phyloP scores from a whole-genome alignment of 2,888 invertebrate species.

The Cosmorhoe ocellata region DNA sequence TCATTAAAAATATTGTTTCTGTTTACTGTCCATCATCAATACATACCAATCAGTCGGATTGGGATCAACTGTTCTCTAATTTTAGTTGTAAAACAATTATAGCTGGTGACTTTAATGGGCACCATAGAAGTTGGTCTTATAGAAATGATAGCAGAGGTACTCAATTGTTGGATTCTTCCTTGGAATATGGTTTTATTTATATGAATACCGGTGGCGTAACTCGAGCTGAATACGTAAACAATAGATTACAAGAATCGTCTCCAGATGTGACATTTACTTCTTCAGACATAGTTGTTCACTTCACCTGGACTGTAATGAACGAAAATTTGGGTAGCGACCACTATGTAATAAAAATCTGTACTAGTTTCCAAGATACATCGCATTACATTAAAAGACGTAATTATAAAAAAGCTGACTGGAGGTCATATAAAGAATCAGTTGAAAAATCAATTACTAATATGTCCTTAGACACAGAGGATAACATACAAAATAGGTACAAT shows the following conservation, averaged over 20 bases:
- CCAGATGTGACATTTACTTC: background rate
- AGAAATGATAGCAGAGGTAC: slow-evolving; percentile 15
- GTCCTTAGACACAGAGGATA: too few species aligned
- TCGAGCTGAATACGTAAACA: slow-evolving; percentile 25
- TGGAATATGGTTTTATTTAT: slow-evolving; percentile 20
- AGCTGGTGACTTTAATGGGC: slow-evolving; percentile 29
- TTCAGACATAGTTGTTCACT: background rate
- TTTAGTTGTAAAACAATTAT: slow-evolving; percentile 14
- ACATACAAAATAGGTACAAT: too few species aligned
- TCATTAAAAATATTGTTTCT: slow-evolving; percentile 5
- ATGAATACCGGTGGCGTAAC: slow-evolving; percentile 26
- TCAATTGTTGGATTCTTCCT: slow-evolving; percentile 9
- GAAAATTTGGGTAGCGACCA: background rate
- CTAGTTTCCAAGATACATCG: background rate
- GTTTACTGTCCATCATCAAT: slow-evolving; percentile 29
- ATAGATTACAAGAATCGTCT: background rate
- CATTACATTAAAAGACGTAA: background rate
- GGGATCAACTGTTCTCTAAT: slow-evolving; percentile 25
- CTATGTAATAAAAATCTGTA: background rate
- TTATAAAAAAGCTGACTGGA: background rate
- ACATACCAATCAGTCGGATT: slow-evolving; percentile 19
- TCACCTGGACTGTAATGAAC: background rate
- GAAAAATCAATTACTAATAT: too few species aligned
- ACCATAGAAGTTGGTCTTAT: slow-evolving; percentile 22
- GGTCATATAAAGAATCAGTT: background rate